A percentile compares a stretch with the other conserved stretches of the same genome.
Conservation (phyloP, 2,113 vertebrate species). For the Pygoscelis antarcticus region DNA sequence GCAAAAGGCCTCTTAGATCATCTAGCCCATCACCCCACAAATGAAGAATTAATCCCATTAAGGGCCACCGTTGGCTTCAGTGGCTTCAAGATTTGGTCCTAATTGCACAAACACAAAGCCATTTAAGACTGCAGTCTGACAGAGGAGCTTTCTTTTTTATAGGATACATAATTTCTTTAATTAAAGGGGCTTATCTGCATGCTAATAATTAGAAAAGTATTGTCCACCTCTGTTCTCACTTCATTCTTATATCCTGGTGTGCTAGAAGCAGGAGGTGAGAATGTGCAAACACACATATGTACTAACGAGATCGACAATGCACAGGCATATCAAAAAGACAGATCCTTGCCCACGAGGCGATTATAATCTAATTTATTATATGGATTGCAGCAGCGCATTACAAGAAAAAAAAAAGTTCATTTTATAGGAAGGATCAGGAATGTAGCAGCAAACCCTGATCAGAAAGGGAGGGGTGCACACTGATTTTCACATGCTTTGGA, state of each 20-base stretch:
- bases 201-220: conserved; percentile 34
- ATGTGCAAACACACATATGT: background rate
- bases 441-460: background rate
- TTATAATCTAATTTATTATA: conserved; percentile 55
- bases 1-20: conserved; percentile 45
- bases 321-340: conserved; percentile 41
- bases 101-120: conserved; percentile 44
- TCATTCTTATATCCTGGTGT: background rate
- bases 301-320: background rate
- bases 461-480: background rate
- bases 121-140: conserved; percentile 1
- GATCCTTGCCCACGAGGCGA: conserved; percentile 20
- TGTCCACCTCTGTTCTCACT: background rate
- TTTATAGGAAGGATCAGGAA: background rate
- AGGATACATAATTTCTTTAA: conserved; percentile 29
- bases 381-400: background rate
- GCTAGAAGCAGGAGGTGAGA: background rate
- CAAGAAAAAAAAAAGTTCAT: background rate
- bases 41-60: conserved; percentile 67
- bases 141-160: background rate
- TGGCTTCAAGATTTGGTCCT: conserved; percentile 39
- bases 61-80: background rate
- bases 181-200: conserved; percentile 40
- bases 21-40: conserved; percentile 42
- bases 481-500: background rate